A percentile compares a stretch with the other conserved stretches of the same genome.
These are phyloP conservation scores for Hemicordylus capensis DNA, from an alignment of 2,113 vertebrate species.

Conservation along the genomic window DNA sequence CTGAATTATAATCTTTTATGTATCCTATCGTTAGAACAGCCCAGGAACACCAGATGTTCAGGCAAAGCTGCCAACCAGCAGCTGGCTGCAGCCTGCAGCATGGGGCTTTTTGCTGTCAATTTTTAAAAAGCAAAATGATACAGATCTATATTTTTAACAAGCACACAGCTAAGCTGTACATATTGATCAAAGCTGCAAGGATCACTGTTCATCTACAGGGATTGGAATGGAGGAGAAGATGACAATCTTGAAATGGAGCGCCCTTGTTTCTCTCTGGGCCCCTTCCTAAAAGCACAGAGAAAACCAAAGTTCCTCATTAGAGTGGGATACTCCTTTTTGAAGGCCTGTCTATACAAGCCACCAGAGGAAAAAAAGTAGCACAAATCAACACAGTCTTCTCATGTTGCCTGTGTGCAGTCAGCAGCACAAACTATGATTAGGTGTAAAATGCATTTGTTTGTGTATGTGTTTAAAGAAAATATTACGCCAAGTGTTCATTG, in stretches of 20 bases:
- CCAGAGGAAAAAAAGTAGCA: conserved; percentile 59
- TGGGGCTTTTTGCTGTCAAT: conserved; percentile 44
- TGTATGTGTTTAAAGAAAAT: neutral
- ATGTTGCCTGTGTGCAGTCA: conserved; percentile 34
- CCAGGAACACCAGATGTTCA: conserved; percentile 78
- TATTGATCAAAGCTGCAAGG: conserved; percentile 50
- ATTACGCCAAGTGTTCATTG: neutral
- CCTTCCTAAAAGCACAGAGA: conserved; percentile 60
- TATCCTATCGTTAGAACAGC: conserved; percentile 75
- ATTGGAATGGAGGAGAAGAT: conserved; percentile 61
- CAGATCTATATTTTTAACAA: conserved; percentile 66
- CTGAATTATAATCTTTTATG: conserved; percentile 75
- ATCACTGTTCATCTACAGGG: conserved; percentile 62
- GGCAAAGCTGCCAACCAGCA: conserved; percentile 77
- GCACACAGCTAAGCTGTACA: conserved; percentile 46
- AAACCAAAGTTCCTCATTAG: conserved; percentile 61
- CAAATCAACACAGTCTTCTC: conserved; percentile 52
- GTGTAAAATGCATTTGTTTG: neutral
- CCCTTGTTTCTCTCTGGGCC: conserved; percentile 50
- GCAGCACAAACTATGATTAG: neutral
- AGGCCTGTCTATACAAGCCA: conserved; percentile 67
- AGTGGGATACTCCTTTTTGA: conserved; percentile 54
- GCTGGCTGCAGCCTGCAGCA: conserved; percentile 74
- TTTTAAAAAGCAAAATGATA: conserved; percentile 72
- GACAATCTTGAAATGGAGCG: conserved; percentile 62